phyloP scores from a whole-genome alignment of 2,113 vertebrate species.

The Antigone vipio region DNA sequence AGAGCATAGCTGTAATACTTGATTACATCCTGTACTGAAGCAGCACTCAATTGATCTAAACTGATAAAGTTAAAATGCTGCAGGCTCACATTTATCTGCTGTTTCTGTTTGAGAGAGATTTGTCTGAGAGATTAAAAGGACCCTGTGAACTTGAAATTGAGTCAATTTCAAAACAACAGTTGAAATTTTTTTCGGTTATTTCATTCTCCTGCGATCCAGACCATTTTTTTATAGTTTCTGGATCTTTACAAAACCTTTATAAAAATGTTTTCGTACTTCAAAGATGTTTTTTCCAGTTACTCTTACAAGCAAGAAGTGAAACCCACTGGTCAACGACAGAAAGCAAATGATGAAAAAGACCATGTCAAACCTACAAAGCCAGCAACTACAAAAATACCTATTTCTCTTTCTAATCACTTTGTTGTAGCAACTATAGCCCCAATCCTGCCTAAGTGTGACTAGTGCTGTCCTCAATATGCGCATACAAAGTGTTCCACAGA shows the following conservation, averaged over 20 bases:
- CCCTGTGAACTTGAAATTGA: neutral
- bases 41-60: slow-evolving; percentile 1
- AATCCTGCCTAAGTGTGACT: neutral
- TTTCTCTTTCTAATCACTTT: neutral
- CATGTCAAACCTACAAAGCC: neutral
- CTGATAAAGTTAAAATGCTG: slow-evolving; percentile 30
- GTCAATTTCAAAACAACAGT: slow-evolving; percentile 24
- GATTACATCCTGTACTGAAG: slow-evolving; percentile 12
- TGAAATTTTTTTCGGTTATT: slow-evolving; percentile 16
- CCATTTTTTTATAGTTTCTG: neutral
- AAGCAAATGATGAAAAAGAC: slow-evolving; percentile 6
- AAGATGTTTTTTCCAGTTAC: neutral
- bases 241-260: neutral
- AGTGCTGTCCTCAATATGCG: neutral
- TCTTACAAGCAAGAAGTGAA: neutral
- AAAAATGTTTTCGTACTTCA: neutral
- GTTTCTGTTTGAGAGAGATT: slow-evolving; percentile 20
- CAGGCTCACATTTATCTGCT: slow-evolving; percentile 17
- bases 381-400: neutral
- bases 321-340: neutral
- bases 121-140: slow-evolving; percentile 32
- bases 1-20: neutral
- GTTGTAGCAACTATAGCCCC: neutral
- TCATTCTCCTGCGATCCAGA: neutral
- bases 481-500: neutral